Base-by-base conservation (phyloP, 2,888 invertebrate genomes). In the Watsonalla cultraria region DNA sequence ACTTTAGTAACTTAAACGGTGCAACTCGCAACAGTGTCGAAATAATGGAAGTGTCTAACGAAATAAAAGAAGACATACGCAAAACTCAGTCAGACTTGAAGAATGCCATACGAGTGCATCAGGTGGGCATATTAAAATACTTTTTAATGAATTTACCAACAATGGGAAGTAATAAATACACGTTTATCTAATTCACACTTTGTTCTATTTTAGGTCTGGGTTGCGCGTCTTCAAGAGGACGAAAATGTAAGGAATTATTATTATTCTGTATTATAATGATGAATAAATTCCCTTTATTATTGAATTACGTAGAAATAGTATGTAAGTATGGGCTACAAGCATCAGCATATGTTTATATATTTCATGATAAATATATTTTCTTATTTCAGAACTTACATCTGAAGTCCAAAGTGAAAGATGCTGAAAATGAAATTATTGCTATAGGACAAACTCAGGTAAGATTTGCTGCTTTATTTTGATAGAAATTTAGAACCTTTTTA, bases 91-190 rank as follows among this genome's bases (percentile, higher is more conserved):
- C 86, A 55, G 92, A 93, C 71, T 86, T 93, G 70, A 92, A 92
- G 87, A 92, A 92, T 76, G 93, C 93, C 59, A 93, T 93, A 72
- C 88, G 92, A 72, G 86, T 92, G 78, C 93, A 93, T 86, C 93
- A 93, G 92, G 93, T 93, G 78, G 82, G 82, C 78, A 56, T 35
- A 49, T 13, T 48, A 47, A 2, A 42, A 8, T 8, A 42, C 11
- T 42, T 11, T 11, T 5, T 11, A 11, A 42, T 11, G 11, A 8
- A 8, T 42, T 11, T 8, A 11, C 11, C 2, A 4, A 5, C 11
- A 5, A 11, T 6, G 11, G 7, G 42, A 42, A 11, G 42, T 11
- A 42, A 11, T 42, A 11, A 42, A 11, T 8, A 4, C 11, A 42
- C 42, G 42, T 11, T 11, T 42, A 8, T 37, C 37, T 42, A 51